Evolutionary conservation across 30 jellyfish, hydroid and myxozoan species (phyloP), one percentile per base, ranked within the genome.

Genomic region (Euphysa ruthae): DNA sequence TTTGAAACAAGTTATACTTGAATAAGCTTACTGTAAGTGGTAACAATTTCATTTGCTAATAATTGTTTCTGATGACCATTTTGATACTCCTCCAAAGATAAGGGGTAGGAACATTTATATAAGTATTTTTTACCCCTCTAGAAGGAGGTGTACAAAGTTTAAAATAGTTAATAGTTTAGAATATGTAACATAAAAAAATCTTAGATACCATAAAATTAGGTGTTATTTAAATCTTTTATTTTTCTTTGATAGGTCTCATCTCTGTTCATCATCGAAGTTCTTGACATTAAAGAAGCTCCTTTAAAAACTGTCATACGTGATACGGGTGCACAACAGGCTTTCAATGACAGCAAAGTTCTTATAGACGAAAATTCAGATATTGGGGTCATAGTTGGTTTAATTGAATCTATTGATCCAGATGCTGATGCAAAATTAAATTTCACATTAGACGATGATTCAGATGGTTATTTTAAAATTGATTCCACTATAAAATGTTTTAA

Each of bases 311-410:
- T 22, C 19, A 35, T 73, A 23, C 34, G 32, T 5, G 32, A 46
- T 60, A 55, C 12, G 15, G 70, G 18, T 34, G 81, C 65, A 15
- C 69, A 21, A 7, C 75, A 44, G 24, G 6, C 63, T 13, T 76
- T 43, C 82, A 73, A 73, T 30, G 76, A 64, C 12, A 55, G 55
- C 27, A 55, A 54, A 20, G 89, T 88, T 26, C 24, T 19, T 54
- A 49, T 77, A 27, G 18, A 63, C 2, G 95, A 84, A 55, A 76
- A 84, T 32, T 21, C 69, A 4, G 63, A 90, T 4, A 38, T 42
- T 10, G 93, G 95, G 0, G 76, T 80, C 19, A 70, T 66, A 22
- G 85, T 84, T 51, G 92, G 93, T 20, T 54, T 83, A 7, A 49
- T 84, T 7, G 77, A 58, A 19, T 79, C 89, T 0, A 75, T 32